phyloP scores from a whole-genome alignment of 2,888 invertebrate genomes.

The Sthenelais limicola region DNA sequence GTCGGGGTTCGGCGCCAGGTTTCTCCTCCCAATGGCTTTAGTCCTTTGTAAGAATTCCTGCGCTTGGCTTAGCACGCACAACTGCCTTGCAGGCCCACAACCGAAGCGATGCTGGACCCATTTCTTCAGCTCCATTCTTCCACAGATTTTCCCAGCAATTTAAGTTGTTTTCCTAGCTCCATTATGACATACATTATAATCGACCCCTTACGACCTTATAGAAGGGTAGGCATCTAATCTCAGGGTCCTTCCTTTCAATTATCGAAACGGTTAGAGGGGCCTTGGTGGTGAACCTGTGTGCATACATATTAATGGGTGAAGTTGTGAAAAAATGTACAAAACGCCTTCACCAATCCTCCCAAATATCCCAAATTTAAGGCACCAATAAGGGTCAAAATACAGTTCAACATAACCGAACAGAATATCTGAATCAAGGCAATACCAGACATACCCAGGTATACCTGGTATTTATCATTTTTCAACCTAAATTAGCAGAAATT shows the following conservation, averaged over 20 bases:
- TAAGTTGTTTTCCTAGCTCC: constrained; percentile 13
- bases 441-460: too few species aligned
- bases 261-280: constrained; percentile 13
- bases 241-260: constrained; percentile 18
- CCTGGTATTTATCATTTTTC: too few species aligned
- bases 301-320: too few species aligned
- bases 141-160: constrained; percentile 28
- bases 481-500: too few species aligned
- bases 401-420: too few species aligned
- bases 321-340: too few species aligned
- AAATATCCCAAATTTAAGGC: too few species aligned
- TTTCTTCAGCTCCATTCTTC: constrained; percentile 2
- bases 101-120: not conserved
- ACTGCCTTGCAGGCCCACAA: not conserved
- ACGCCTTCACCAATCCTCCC: too few species aligned
- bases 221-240: constrained; percentile 31
- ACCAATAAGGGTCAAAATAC: too few species aligned
- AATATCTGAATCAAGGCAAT: too few species aligned
- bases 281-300: too few species aligned
- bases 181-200: constrained; percentile 31
- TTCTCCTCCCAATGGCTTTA: constrained; percentile 9
- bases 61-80: constrained; percentile 19
- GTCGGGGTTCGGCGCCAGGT: constrained; percentile 12
- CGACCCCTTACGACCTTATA: not conserved
- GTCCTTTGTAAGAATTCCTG: not conserved